Conservation (phyloP, 1,140 invertebrate genomes). For the Calliphora vicina region DNA sequence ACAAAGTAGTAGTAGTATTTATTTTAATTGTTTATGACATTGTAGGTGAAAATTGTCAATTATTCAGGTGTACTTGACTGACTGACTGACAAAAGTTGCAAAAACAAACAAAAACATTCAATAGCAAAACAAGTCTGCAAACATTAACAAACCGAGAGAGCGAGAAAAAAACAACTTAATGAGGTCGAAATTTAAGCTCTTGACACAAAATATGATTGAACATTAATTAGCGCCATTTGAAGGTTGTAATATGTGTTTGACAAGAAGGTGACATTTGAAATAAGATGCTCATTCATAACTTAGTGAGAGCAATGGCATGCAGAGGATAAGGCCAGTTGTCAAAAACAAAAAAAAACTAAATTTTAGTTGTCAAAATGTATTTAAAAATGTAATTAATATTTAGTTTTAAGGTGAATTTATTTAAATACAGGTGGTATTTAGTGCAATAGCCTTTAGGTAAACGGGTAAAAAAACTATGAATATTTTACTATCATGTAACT, state of each 20-base stretch:
- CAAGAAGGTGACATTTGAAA: not conserved
- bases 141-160: no score
- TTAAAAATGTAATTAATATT: no score
- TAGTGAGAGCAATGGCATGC: not conserved
- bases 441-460: no score
- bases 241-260: not conserved
- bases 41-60: constrained; percentile 30
- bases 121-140: not conserved
- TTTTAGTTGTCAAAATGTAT: not conserved
- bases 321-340: not conserved
- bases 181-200: not conserved
- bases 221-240: not conserved
- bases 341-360: not conserved
- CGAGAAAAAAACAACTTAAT: not conserved
- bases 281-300: no score
- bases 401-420: no score
- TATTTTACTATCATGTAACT: no score
- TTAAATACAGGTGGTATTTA: no score
- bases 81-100: not conserved
- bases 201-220: not conserved
- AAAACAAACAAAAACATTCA: not conserved
- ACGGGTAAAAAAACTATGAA: no score
- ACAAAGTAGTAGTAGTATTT: no score
- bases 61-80: constrained; percentile 1
- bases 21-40: constrained; percentile 32